A percentile compares a stretch with the other conserved stretches of the same genome.
Evolutionary conservation across 2,888 invertebrate genomes (phyloP).

Genomic region (Pandemis heparana): DNA sequence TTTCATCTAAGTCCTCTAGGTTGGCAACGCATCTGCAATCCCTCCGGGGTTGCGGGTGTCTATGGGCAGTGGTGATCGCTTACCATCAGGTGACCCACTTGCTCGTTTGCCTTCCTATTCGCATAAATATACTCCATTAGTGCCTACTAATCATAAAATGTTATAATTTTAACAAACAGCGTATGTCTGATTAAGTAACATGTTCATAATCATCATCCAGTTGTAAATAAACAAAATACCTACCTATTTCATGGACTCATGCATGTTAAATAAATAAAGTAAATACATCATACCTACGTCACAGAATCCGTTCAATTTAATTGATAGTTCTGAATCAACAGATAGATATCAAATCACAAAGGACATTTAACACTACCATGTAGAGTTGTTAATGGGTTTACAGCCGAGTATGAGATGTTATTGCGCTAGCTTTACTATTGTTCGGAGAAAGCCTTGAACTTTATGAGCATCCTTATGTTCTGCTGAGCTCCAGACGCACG

Average conservation of each 20-base stretch:
- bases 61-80: too few relatives aligned
- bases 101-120: too few relatives aligned
- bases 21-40: too few relatives aligned
- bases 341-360: slow-evolving; percentile 1
- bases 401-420: slow-evolving; percentile 12
- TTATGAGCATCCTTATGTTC: slow-evolving; percentile 36
- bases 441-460: slow-evolving; percentile 33
- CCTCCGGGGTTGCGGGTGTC: too few relatives aligned
- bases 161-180: too few relatives aligned
- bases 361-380: slow-evolving; percentile 13
- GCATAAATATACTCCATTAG: too few relatives aligned
- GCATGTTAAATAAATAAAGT: background rate
- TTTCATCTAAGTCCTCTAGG: too few relatives aligned
- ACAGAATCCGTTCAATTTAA: background rate
- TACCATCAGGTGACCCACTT: too few relatives aligned
- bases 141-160: too few relatives aligned
- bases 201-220: too few relatives aligned
- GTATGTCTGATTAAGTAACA: too few relatives aligned
- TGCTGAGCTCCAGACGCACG: background rate
- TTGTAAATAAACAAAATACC: too few relatives aligned
- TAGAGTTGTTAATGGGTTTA: slow-evolving; percentile 23
- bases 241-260: background rate
- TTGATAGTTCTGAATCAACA: background rate
- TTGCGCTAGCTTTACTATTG: slow-evolving; percentile 32
- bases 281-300: background rate